These are phyloP conservation scores for Stigmatopora argus DNA, from an alignment of 2,113 vertebrate species.

Conservation along the genomic window DNA sequence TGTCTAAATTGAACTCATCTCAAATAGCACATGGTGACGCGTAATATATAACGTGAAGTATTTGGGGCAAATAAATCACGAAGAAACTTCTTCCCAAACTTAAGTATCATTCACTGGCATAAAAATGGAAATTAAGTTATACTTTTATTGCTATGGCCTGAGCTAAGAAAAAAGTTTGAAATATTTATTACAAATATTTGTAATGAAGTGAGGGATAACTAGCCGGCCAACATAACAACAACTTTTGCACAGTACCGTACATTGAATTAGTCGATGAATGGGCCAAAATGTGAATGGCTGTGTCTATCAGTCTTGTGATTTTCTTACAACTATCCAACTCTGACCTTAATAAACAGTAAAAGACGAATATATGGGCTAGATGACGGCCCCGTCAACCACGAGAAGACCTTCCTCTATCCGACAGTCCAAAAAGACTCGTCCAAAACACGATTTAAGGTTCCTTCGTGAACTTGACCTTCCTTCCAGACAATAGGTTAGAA, in stretches of 20 bases:
- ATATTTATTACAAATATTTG: too few relatives aligned
- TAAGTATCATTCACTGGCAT: background rate
- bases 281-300: background rate
- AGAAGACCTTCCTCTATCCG: background rate
- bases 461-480: slow-evolving; percentile 23
- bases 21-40: too few relatives aligned
- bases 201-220: too few relatives aligned
- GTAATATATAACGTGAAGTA: too few relatives aligned
- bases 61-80: background rate
- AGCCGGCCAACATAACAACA: background rate
- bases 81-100: background rate
- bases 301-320: background rate
- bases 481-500: slow-evolving; percentile 10
- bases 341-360: background rate
- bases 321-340: background rate
- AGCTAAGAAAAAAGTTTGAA: background rate
- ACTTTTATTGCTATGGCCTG: background rate
- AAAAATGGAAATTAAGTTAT: background rate
- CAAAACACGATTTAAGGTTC: background rate
- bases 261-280: background rate
- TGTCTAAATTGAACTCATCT: background rate
- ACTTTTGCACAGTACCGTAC: background rate
- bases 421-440: background rate
- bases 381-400: background rate
- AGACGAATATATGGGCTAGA: background rate